These are phyloP conservation scores for Hassar affinis DNA, from an alignment of 2,113 vertebrate genomes.

Conservation along the genomic window DNA sequence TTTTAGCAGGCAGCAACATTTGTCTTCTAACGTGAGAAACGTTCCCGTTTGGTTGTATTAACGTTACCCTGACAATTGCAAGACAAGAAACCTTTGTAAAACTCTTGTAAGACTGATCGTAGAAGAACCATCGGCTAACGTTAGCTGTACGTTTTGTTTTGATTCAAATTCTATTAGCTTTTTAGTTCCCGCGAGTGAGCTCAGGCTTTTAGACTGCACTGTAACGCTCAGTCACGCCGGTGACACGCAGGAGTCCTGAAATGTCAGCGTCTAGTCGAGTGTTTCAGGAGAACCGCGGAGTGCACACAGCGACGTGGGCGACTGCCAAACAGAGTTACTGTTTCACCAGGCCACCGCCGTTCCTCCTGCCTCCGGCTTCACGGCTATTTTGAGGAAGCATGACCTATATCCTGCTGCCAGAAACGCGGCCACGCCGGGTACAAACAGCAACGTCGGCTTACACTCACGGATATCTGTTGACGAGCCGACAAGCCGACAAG, in stretches of 20 bases:
- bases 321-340: slow-evolving; percentile 47
- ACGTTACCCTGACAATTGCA: no score
- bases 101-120: no score
- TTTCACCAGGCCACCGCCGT: slow-evolving; percentile 40
- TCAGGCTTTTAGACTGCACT: neutral
- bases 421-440: slow-evolving; percentile 28
- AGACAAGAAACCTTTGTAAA: no score
- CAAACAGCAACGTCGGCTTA: slow-evolving; percentile 41
- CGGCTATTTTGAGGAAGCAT: slow-evolving; percentile 48
- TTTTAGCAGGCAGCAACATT: no score
- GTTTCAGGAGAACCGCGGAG: slow-evolving; percentile 32
- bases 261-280: slow-evolving; percentile 11
- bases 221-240: neutral
- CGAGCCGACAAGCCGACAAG: no score
- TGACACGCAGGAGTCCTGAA: neutral
- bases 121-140: no score
- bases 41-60: no score
- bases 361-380: slow-evolving; percentile 37
- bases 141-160: no score
- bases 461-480: no score
- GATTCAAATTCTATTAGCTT: no score
- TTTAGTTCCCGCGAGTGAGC: neutral
- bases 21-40: no score
- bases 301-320: slow-evolving; percentile 26
- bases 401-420: slow-evolving; percentile 54